These are phyloP conservation scores for Patiria miniata DNA, from an alignment of 35 echinoderm and acorn worm species.

Conservation along the genomic window DNA sequence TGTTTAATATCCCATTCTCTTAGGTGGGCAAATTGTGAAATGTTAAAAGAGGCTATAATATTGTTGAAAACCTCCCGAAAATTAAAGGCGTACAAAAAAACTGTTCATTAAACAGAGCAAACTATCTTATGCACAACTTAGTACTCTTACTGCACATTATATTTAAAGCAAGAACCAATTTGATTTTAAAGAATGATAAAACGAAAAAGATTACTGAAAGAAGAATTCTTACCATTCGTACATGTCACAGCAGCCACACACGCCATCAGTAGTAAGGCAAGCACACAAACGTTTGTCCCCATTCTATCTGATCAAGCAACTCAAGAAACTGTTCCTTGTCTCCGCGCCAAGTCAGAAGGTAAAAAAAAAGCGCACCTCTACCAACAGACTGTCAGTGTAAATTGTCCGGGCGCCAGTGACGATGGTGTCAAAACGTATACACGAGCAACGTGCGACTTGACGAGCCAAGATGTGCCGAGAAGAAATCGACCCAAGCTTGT, in stretches of 20 bases:
- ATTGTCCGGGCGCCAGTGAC: too few relatives aligned
- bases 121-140: too few relatives aligned
- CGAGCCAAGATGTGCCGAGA: not conserved
- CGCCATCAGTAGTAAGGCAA: not conserved
- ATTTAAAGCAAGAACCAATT: too few relatives aligned
- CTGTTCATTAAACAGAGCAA: too few relatives aligned
- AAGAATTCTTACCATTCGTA: not conserved
- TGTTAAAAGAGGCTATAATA: too few relatives aligned
- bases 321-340: not conserved
- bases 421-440: not conserved
- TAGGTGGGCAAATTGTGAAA: too few relatives aligned
- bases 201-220: too few relatives aligned
- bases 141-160: too few relatives aligned
- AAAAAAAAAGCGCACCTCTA: not conserved
- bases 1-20: too few relatives aligned
- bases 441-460: not conserved
- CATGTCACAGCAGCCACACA: not conserved
- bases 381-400: not conserved
- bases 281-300: conserved; percentile 6
- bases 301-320: not conserved
- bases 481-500: conserved; percentile 3
- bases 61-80: too few relatives aligned
- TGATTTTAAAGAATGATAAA: too few relatives aligned
- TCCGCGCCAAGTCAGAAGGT: not conserved
- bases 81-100: too few relatives aligned